Conservation (phyloP, 2,797 vertebrate species). For the Hydrophis major region DNA sequence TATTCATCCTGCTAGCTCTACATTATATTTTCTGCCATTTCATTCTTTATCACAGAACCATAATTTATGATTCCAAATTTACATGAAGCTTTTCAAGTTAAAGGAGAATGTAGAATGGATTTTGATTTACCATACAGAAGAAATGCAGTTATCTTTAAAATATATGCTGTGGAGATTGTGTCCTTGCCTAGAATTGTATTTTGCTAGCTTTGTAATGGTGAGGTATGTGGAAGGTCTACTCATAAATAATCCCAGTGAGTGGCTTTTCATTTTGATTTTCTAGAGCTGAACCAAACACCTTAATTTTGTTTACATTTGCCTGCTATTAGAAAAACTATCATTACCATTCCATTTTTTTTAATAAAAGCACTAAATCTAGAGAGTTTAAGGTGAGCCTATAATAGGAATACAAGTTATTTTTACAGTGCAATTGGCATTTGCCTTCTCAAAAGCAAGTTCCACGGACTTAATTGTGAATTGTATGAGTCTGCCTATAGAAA, state of each 20-base stretch:
- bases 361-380: background rate
- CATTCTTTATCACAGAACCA: slow-evolving; percentile 38
- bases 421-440: background rate
- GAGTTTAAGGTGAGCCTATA: slow-evolving; percentile 22
- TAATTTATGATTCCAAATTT: slow-evolving; percentile 36
- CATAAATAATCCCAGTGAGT: slow-evolving; percentile 59
- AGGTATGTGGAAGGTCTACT: slow-evolving; percentile 55
- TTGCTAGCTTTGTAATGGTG: slow-evolving; percentile 59
- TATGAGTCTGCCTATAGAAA: background rate
- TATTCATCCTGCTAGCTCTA: slow-evolving; percentile 46
- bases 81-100: slow-evolving; percentile 45
- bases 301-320: slow-evolving; percentile 43
- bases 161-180: slow-evolving; percentile 71
- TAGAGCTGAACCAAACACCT: slow-evolving; percentile 23
- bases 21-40: slow-evolving; percentile 52
- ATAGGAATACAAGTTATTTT: slow-evolving; percentile 16
- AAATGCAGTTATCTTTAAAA: slow-evolving; percentile 72
- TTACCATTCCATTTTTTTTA: slow-evolving; percentile 13
- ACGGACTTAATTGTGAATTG: background rate
- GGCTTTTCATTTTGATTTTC: slow-evolving; percentile 49
- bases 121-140: slow-evolving; percentile 58
- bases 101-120: slow-evolving; percentile 56
- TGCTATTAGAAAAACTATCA: slow-evolving; percentile 23
- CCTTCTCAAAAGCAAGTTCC: background rate
- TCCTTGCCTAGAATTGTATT: slow-evolving; percentile 66